Conservation (phyloP, 2,888 invertebrate genomes). For the Eupelmus urozonus region DNA sequence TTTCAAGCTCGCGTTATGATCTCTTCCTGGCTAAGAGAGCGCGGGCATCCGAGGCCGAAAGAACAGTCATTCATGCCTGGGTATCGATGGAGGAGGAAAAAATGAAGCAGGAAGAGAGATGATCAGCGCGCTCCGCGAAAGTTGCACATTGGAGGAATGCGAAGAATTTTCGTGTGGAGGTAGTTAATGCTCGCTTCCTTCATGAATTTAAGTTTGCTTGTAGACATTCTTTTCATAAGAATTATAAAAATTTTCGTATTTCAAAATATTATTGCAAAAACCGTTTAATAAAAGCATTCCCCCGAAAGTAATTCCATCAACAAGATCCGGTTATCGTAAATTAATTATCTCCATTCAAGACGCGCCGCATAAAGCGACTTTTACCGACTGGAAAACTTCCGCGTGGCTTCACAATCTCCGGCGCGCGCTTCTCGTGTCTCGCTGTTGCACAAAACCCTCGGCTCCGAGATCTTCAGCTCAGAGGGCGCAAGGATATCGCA, state of each 20-base stretch:
- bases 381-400: neutral
- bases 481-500: constrained; percentile 64
- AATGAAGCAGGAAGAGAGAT: constrained; percentile 18
- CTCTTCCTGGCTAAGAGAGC: constrained; percentile 7
- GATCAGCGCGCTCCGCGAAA: too few relatives aligned
- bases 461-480: too few relatives aligned
- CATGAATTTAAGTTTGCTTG: too few relatives aligned
- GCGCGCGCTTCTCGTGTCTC: neutral
- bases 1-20: constrained; percentile 66
- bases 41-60: neutral
- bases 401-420: neutral
- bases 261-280: too few relatives aligned
- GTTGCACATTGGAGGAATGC: too few relatives aligned
- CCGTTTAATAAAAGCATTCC: too few relatives aligned
- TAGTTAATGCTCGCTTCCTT: too few relatives aligned
- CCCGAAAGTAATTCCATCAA: too few relatives aligned
- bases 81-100: constrained; percentile 35
- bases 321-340: too few relatives aligned
- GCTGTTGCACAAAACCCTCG: neutral
- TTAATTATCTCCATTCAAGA: constrained; percentile 24
- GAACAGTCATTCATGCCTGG: constrained; percentile 19
- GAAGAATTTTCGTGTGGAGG: too few relatives aligned
- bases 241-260: too few relatives aligned
- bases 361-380: neutral
- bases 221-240: too few relatives aligned